Base-by-base conservation (phyloP, 2,888 invertebrate genomes). In the Himalopsyche anomala region DNA sequence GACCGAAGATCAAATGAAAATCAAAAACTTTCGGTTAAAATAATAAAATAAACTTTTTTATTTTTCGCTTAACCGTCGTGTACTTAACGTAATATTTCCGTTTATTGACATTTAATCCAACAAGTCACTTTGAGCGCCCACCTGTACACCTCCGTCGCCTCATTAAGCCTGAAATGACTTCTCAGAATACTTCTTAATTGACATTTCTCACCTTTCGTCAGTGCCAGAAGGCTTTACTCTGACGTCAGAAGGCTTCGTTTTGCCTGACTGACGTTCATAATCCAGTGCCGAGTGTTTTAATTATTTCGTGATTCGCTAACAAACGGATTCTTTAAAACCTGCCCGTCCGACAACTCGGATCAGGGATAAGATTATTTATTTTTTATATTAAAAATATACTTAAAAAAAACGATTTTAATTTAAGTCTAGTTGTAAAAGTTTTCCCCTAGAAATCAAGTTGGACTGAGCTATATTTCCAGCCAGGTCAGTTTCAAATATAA, bases 291-390 rank as follows among this genome's bases (percentile, higher is more conserved):
- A 85, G 83, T 86, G 83, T 85, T 85, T 87, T 86, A 87, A 86
- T 87, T 86, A 86, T 85, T 83, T 87, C 84, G 80, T 85, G 83
- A 87, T 87, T 86, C 86, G 84, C 42, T 86, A 87, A 87, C 87
- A 87, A 87, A 86, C 84, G 54, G 80, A 74, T 74, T 74, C 87
- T 81, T 82, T 87, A 82, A 84, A 86, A 87, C 54, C 74, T 69
- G 17, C 38, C 81, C 81, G 38, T 82, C 51, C 28, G 15, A 82
- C 42, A 38, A 38, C 80, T 69, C 38, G 5, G 40, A 38, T 38
- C 19, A 69, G 51, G 51, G 51, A 15, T 15, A 51, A 51, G 12
- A 51, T 15, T 51, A 51, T 51, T 2, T 8, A 45, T 2, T 45
- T 11, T 42, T 45, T 45, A 11, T 45, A 45, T 45, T 45, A 8